Base-by-base conservation (phyloP, 2,797 vertebrate species). In the Nannoperca obscura region DNA sequence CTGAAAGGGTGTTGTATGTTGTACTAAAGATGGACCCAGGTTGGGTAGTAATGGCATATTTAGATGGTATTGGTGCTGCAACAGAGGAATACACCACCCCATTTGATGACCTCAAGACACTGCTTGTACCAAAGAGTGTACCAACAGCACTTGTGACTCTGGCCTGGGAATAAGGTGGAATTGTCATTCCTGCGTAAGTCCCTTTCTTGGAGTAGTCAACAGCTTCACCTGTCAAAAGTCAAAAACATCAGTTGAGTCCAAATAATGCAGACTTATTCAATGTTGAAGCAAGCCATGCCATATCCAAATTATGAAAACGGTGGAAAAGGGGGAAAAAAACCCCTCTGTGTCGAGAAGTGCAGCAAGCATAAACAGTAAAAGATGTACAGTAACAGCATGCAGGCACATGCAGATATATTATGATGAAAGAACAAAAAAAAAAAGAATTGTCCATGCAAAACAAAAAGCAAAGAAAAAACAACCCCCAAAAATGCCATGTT, bases 151-250 rank as follows among this genome's bases (percentile, higher is more conserved):
- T 91, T 80, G 97, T 96, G 84, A 96, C 97, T 94, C 97, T 96
- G 83, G 96, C 94, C 94, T 98, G 97, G 83, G 97, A 98, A 96
- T 97, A 99, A n/a, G 97, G 97, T 58, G 98, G 97, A 81, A 97
- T 96, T 95, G 94, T 96, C 94, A 97, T 95, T 85, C 96, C 96
- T 89, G 95, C 73, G 87, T 97, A 97, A 83, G 92, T 80, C 91
- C 96, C 96, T 97, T 98, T 99, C 96, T 96, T 98, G 95, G 98
- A 98, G 94, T 99, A 99, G 95, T 99, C 97, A 96, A 99, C 96
- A 95, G 98, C 96, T 96, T 98, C 97, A 98, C 98, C 98, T 99
- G 98, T 97, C 97, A 97, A 99, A 91, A 99, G 95, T 96, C 95
- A 90, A 94, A 97, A 93, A 92, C 96, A 96, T 96, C 77, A 96